Evolutionary conservation across 2,113 vertebrate species (phyloP), one percentile per base, ranked within the genome.

Genomic region (Tragelaphus scriptus): DNA sequence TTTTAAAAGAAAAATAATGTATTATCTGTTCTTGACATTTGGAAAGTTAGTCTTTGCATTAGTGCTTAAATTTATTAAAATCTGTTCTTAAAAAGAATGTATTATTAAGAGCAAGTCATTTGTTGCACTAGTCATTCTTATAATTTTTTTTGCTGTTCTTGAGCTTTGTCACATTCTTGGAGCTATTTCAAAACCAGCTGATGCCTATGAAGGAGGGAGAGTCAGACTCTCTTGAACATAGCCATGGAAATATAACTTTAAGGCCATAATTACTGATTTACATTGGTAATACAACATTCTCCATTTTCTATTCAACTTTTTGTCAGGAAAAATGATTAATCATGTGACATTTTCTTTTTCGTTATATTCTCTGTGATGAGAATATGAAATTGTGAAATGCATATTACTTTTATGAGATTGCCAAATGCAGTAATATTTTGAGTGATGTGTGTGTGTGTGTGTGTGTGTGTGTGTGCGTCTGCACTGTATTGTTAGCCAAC

Each of bases 261-360:
- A 68, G 58, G 16, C 63, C 59, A 80, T 89, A 90, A 96, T 88
- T 61, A 88, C 85, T 96, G 94, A 98, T 98, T 98, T 98, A 96
- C 92, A 93, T 92, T 85, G 81, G 90, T 85, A 97, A 97, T 98
- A 81, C 16, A 94, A 51, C 17, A 28, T 40, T 89, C 61, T 96
- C 84, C 44, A 40, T 92, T 97, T 98, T 91, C 91, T 97, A 92
- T 96, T 98, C 95, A 96, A 94, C 26, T 86, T 96, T 97, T 97
- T 97, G 80, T 97, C 92, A 97, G 90, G 75, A 97, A 44, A 94
- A 80, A 88, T 97, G 96, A 98, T 98, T 96, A 96, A 97, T 97
- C 86, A 95, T 81, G 59, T 97, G 97, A 95, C 89, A 98, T 98
- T 98, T 98, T 96, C 77, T 96, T 98, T 98, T 98, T 95, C 89